phyloP scores from a whole-genome alignment of 2,888 invertebrate species.

The Meloe dianella region DNA sequence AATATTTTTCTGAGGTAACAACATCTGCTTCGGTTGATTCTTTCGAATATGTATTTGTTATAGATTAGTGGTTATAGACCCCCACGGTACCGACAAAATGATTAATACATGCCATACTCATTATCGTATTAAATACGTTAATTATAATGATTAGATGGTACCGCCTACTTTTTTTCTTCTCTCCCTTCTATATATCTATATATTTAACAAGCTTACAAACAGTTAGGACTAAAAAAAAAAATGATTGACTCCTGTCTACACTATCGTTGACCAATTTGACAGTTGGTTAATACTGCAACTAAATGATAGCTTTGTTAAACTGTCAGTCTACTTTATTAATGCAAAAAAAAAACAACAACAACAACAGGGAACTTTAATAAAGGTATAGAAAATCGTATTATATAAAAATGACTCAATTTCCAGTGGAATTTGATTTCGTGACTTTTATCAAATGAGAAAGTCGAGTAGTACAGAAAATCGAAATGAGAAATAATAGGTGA shows the following conservation, averaged over 20 bases:
- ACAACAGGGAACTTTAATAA: not conserved
- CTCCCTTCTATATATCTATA: not conserved
- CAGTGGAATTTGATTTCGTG: not conserved
- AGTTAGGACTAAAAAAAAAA: not conserved
- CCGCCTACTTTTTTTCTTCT: not conserved
- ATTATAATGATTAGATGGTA: conserved; percentile 28
- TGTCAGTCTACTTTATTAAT: not conserved
- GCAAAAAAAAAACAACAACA: not conserved
- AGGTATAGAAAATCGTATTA: not conserved
- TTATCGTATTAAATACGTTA: conserved; percentile 45
- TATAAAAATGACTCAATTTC: not conserved
- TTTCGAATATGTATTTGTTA: not conserved
- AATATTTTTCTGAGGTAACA: not conserved
- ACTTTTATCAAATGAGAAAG: not conserved
- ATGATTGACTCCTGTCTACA: conserved; percentile 5
- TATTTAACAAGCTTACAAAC: not conserved
- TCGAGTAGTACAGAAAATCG: not conserved
- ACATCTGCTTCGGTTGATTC: not conserved
- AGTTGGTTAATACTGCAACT: not conserved
- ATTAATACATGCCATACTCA: conserved; percentile 45
- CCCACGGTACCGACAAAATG: conserved; percentile 43
- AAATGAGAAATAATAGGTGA: not conserved
- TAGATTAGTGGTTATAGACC: conserved; percentile 9
- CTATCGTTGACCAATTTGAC: conserved; percentile 4
- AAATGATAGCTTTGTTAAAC: not conserved